These are phyloP conservation scores for Spilarctia lutea DNA, from an alignment of 2,888 invertebrate genomes.

Conservation along the genomic window DNA sequence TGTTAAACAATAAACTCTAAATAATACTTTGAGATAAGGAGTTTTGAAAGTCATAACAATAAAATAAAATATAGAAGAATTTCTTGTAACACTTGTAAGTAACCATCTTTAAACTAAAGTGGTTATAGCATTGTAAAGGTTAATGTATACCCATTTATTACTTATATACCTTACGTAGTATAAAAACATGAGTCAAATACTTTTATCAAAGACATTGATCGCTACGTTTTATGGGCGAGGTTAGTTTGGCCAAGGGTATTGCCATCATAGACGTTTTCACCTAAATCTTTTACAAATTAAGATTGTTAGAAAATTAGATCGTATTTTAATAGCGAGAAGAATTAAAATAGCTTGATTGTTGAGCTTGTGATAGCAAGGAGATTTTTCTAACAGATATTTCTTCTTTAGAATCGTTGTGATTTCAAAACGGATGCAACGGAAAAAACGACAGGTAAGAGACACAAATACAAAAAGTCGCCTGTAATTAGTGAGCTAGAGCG, in stretches of 20 bases:
- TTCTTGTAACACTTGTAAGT: not conserved
- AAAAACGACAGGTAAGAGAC: too few species aligned
- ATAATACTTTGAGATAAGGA: not conserved
- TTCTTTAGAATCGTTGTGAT: too few species aligned
- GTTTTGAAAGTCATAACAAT: not conserved
- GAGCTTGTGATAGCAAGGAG: not conserved
- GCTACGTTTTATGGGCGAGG: not conserved
- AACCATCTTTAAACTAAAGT: not conserved
- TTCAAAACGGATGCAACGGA: too few species aligned
- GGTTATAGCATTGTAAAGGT: not conserved
- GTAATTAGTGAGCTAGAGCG: too few species aligned
- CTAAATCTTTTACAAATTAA: not conserved
- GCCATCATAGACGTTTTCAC: not conserved
- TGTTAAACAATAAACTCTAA: not conserved
- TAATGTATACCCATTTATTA: not conserved
- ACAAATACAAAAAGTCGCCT: too few species aligned
- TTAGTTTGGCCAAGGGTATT: not conserved
- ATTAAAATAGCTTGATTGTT: not conserved
- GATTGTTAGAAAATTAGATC: not conserved
- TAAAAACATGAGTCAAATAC: not conserved
- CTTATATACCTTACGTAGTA: not conserved
- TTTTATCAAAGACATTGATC: slow-evolving; percentile 9
- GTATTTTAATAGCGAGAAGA: not conserved
- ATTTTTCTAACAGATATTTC: not conserved
- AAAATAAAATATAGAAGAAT: too few species aligned